Conservation (phyloP, 2,113 vertebrate species). For the Pterocles burchelli region DNA sequence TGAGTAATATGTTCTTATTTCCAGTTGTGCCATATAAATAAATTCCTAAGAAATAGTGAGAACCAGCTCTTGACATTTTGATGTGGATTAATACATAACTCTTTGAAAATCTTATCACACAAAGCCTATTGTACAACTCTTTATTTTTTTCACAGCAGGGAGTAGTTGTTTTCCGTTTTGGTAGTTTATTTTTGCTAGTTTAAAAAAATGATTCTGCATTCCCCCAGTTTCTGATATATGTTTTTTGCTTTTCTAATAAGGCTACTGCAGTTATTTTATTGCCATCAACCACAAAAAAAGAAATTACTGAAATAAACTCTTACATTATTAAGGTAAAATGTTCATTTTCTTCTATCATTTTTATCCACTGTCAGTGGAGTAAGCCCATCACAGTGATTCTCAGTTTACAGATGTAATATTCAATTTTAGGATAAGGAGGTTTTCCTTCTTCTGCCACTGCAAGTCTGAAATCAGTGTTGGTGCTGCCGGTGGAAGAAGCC, state of each 20-base stretch:
- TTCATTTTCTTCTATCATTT: neutral
- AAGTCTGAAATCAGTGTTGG: neutral
- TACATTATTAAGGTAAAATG: neutral
- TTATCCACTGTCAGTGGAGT: neutral
- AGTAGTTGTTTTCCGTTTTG: neutral
- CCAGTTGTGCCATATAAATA: neutral
- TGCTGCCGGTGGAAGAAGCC: neutral
- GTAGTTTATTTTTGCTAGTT: neutral
- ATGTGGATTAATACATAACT: neutral
- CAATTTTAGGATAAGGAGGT: neutral
- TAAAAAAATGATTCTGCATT: neutral
- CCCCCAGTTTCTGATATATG: neutral
- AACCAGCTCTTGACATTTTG: neutral
- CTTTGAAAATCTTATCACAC: neutral
- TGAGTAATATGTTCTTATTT: neutral
- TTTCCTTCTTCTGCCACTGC: neutral
- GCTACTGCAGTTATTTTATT: neutral
- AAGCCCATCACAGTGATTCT: neutral
- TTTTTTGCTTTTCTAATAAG: neutral
- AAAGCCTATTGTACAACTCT: neutral
- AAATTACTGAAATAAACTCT: neutral
- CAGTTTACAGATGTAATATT: neutral
- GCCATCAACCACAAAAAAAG: neutral
- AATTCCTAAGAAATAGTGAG: neutral
- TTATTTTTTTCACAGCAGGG: neutral